phyloP scores from a whole-genome alignment of 1,140 invertebrate genomes.

The Mya arenaria region DNA sequence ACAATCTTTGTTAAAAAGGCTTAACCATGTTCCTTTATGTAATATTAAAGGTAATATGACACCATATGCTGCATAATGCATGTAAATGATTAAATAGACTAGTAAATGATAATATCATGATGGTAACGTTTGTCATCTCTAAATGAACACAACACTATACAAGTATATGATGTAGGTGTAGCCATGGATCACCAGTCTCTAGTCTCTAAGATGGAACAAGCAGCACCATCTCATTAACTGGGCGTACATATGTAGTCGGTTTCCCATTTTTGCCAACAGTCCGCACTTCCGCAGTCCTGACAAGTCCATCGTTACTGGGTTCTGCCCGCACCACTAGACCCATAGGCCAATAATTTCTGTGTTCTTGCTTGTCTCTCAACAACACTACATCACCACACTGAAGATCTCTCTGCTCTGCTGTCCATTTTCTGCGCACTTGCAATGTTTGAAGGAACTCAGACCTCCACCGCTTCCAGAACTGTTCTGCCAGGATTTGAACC shows the following conservation, averaged over 20 bases:
- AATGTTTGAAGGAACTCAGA: conserved; percentile 44
- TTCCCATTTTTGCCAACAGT: conserved; percentile 17
- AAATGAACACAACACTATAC: too few species aligned
- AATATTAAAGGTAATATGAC: too few species aligned
- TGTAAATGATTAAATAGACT: too few species aligned
- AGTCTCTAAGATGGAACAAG: too few species aligned
- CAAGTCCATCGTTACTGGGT: conserved; percentile 38
- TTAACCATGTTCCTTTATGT: too few species aligned
- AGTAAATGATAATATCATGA: too few species aligned
- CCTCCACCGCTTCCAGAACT: conserved; percentile 55
- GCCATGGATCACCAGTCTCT: too few species aligned
- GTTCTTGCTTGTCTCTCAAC: conserved; percentile 37
- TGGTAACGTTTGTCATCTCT: too few species aligned
- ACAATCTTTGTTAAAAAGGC: too few species aligned
- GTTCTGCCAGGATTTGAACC: conserved; percentile 49
- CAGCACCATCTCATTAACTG: conserved; percentile 39
- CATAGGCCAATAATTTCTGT: conserved; percentile 54
- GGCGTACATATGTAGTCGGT: conserved; percentile 10
- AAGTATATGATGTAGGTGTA: too few species aligned
- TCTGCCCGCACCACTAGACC: conserved; percentile 37
- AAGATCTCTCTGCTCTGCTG: conserved; percentile 1
- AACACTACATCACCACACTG: conserved; percentile 53
- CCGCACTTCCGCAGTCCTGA: conserved; percentile 39
- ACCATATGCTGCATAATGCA: too few species aligned
- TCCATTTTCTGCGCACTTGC: conserved; percentile 51